phyloP scores from a whole-genome alignment of 2,797 vertebrate species.

The Eidolon dupreanum region DNA sequence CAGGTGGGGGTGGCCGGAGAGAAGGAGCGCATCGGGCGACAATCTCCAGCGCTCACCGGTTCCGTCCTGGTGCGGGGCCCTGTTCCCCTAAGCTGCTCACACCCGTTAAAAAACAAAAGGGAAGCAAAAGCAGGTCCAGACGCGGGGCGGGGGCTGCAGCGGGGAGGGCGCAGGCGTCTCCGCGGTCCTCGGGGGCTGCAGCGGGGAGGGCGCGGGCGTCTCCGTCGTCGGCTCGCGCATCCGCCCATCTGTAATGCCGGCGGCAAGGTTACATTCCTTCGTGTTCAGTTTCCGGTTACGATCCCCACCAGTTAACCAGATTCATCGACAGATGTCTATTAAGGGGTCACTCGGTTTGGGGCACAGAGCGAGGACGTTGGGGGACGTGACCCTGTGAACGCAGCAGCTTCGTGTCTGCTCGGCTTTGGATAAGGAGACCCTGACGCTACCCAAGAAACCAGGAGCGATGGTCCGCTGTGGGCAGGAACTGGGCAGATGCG shows the following conservation, averaged over 20 bases:
- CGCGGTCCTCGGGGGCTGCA: no score
- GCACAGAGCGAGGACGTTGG: no score
- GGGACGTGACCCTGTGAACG: not conserved
- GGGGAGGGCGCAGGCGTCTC: not conserved
- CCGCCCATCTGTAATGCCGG: accelerated
- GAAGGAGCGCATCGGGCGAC: no score
- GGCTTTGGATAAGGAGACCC: not conserved
- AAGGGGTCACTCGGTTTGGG: not conserved
- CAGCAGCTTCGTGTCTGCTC: no score
- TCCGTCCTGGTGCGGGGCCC: not conserved
- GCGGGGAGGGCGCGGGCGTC: accelerated
- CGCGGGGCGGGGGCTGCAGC: no score
- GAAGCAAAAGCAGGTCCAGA: not conserved
- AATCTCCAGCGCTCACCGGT: not conserved
- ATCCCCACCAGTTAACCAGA: not conserved
- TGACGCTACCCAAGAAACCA: not conserved
- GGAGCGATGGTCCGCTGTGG: not conserved
- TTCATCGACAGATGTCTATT: not conserved
- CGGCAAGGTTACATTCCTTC: not conserved
- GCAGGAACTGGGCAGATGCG: not conserved
- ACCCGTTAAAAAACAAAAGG: not conserved
- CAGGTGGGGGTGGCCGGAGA: not conserved
- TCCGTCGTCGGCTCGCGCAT: no score
- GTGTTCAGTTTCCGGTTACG: not conserved
- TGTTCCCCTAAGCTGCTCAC: not conserved